These are phyloP conservation scores for Ancistrus triradiatus DNA, from an alignment of 2,113 vertebrate genomes.

Conservation along the genomic window DNA sequence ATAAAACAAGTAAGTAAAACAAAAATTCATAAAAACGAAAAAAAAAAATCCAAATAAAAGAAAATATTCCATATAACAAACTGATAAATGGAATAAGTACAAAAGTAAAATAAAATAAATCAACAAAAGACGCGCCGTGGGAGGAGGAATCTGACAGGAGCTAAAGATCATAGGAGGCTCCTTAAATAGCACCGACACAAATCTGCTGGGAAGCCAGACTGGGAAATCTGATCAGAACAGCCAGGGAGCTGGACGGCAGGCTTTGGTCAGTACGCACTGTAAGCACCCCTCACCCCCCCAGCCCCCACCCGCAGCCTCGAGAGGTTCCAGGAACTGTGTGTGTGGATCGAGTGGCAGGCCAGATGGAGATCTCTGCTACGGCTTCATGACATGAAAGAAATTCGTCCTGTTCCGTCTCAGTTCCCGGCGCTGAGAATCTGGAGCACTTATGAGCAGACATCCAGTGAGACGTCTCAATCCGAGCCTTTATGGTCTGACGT, in stretches of 20 bases:
- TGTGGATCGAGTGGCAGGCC: slow-evolving; percentile 58
- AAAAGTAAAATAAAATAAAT: too few species aligned
- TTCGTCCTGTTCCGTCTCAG: background rate
- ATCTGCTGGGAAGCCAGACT: slow-evolving; percentile 4
- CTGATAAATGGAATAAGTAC: too few species aligned
- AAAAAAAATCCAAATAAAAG: too few species aligned
- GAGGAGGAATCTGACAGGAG: too few species aligned
- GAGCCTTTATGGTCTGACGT: background rate
- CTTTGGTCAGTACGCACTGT: slow-evolving; percentile 19
- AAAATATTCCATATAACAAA: too few species aligned
- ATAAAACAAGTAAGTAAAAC: too few species aligned
- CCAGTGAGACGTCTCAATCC: background rate
- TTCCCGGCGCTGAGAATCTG: background rate
- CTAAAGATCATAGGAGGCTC: too few species aligned
- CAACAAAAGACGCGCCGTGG: too few species aligned
- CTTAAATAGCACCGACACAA: slow-evolving; percentile 26
- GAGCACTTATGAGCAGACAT: background rate
- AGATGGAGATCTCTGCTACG: slow-evolving; percentile 46
- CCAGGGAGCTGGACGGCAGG: background rate
- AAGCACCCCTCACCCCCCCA: slow-evolving; percentile 21
- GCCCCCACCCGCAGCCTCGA: background rate
- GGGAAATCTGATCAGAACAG: slow-evolving; percentile 26
- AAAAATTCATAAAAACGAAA: too few species aligned
- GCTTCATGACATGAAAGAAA: slow-evolving; percentile 40
- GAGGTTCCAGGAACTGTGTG: slow-evolving; percentile 56